These are phyloP conservation scores for Minunthozetes semirufus DNA, from an alignment of 2,888 invertebrate genomes.

Conservation along the genomic window DNA sequence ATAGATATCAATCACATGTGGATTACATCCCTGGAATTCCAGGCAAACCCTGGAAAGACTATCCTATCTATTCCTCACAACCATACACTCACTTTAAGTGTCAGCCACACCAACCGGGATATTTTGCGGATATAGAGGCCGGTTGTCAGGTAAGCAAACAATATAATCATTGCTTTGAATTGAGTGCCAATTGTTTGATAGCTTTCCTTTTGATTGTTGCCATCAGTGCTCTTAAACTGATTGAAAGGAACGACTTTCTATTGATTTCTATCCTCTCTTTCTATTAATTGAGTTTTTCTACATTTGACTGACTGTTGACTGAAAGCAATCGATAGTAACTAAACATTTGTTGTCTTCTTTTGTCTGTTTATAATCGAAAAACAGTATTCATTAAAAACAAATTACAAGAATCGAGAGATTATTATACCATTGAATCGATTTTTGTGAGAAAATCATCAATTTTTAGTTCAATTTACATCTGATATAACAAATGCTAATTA, in stretches of 20 bases:
- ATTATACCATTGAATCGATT: not conserved
- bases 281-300: not conserved
- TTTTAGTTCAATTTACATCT: too few species aligned
- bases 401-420: not conserved
- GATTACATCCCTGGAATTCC: conserved; percentile 38
- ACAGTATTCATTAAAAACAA: not conserved
- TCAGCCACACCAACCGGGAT: conserved; percentile 38
- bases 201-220: too few species aligned
- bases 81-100: conserved; percentile 39
- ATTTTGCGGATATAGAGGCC: conserved; percentile 41
- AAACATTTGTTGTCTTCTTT: not conserved
- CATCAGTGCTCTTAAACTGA: not conserved
- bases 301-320: not conserved
- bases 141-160: conserved; percentile 30
- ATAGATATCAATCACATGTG: not conserved
- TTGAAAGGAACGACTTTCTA: not conserved
- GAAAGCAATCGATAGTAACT: not conserved
- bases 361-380: not conserved
- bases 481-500: too few species aligned
- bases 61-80: conserved; percentile 37
- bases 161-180: not conserved
- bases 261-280: too few species aligned
- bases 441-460: too few species aligned
- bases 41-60: conserved; percentile 40
- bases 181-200: not conserved